phyloP scores from a whole-genome alignment of 2,113 vertebrate genomes.

The Nibea albiflora region DNA sequence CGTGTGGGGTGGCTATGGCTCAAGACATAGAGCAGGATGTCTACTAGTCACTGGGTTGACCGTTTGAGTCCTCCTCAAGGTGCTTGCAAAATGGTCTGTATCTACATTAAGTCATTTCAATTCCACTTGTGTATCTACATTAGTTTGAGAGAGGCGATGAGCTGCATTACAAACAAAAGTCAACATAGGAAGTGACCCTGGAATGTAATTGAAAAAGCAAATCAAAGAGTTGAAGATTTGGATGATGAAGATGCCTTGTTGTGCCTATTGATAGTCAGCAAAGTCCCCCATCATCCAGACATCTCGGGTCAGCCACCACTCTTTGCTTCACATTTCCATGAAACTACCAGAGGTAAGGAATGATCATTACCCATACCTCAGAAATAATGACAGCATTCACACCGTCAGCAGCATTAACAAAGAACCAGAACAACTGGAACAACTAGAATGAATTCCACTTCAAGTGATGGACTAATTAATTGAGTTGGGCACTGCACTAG shows the following conservation, averaged over 20 bases:
- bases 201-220: no score
- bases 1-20: background rate
- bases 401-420: slow-evolving; percentile 15
- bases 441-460: slow-evolving; percentile 1
- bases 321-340: background rate
- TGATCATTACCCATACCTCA: background rate
- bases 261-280: background rate
- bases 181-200: no score
- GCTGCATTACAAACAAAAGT: no score
- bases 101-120: background rate
- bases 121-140: background rate
- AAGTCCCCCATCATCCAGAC: background rate
- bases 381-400: background rate
- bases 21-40: background rate
- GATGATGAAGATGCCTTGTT: no score
- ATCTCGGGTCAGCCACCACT: background rate
- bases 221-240: no score
- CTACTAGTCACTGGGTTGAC: background rate
- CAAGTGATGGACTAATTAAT: background rate
- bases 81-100: background rate
- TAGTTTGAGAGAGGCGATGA: background rate
- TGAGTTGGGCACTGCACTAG: slow-evolving; percentile 1
- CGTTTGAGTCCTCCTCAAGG: background rate
- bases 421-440: background rate
- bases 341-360: background rate